These are phyloP conservation scores for Microcebus murinus DNA, from an alignment of 2,113 vertebrate species.

Conservation along the genomic window DNA sequence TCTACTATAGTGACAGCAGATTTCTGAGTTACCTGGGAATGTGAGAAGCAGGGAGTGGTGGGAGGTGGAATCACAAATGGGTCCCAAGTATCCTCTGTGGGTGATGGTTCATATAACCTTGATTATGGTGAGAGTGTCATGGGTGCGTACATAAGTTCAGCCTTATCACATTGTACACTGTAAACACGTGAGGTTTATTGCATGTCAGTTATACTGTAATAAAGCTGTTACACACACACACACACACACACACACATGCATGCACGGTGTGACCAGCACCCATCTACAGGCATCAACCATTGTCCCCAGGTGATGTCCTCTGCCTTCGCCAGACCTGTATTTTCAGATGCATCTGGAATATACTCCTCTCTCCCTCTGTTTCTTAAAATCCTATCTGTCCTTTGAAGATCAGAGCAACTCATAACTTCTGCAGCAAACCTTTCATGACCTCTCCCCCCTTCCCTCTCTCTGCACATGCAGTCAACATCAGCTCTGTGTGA, in stretches of 20 bases:
- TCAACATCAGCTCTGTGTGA: no score
- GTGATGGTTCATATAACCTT: not conserved
- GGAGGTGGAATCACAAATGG: not conserved
- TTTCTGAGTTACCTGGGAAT: no score
- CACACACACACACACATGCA: not conserved
- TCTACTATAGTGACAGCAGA: not conserved
- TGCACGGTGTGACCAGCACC: not conserved
- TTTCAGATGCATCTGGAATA: not conserved
- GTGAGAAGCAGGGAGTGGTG: accelerated
- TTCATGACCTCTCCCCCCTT: not conserved
- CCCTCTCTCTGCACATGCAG: not conserved
- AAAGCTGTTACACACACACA: not conserved
- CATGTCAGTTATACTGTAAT: not conserved
- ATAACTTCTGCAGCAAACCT: not conserved
- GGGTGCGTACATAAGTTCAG: not conserved
- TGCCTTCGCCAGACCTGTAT: not conserved
- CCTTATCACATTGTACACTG: not conserved
- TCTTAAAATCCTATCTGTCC: not conserved
- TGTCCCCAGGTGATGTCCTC: not conserved
- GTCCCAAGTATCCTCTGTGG: not conserved
- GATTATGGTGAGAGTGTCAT: not conserved
- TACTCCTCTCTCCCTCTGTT: not conserved
- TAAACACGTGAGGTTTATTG: not conserved
- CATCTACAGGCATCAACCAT: not conserved
- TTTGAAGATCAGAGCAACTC: not conserved